These are phyloP conservation scores for Nemapogon koenigi DNA, from an alignment of 2,888 invertebrate genomes.

Conservation along the genomic window DNA sequence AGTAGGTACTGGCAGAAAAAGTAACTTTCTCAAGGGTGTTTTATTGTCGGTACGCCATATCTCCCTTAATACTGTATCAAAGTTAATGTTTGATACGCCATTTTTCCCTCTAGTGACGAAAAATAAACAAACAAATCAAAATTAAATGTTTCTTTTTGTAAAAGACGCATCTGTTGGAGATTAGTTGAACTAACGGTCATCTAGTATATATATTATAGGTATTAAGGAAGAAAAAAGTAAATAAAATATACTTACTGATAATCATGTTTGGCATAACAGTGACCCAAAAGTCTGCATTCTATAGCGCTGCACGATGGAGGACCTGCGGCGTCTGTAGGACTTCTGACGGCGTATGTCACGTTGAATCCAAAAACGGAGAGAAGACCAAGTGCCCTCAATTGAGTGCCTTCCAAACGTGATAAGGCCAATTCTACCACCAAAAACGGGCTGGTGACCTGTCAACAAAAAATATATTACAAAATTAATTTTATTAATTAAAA, in stretches of 20 bases:
- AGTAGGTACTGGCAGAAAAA: no score
- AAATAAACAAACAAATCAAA: no score
- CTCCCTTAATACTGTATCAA: no score
- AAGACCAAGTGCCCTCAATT: slow-evolving; percentile 80
- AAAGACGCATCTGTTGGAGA: no score
- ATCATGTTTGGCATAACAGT: slow-evolving; percentile 76
- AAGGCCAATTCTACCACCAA: slow-evolving; percentile 80
- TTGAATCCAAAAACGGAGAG: slow-evolving; percentile 92
- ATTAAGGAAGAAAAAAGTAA: neutral
- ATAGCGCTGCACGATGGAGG: slow-evolving; percentile 75
- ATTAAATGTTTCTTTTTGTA: no score
- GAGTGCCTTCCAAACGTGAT: slow-evolving; percentile 77
- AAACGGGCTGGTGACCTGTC: slow-evolving; percentile 71
- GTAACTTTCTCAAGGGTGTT: no score
- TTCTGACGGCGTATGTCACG: slow-evolving; percentile 83
- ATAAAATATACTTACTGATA: slow-evolving; percentile 70
- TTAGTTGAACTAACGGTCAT: no score
- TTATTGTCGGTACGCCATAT: no score
- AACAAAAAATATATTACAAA: slow-evolving; percentile 4
- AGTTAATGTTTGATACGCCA: no score
- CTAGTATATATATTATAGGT: neutral
- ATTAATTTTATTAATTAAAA: no score
- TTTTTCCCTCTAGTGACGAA: no score
- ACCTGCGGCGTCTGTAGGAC: slow-evolving; percentile 50
- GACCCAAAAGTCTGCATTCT: slow-evolving; percentile 85